Base-by-base conservation (phyloP, 1,140 invertebrate genomes). In the Parasteatoda tepidariorum region DNA sequence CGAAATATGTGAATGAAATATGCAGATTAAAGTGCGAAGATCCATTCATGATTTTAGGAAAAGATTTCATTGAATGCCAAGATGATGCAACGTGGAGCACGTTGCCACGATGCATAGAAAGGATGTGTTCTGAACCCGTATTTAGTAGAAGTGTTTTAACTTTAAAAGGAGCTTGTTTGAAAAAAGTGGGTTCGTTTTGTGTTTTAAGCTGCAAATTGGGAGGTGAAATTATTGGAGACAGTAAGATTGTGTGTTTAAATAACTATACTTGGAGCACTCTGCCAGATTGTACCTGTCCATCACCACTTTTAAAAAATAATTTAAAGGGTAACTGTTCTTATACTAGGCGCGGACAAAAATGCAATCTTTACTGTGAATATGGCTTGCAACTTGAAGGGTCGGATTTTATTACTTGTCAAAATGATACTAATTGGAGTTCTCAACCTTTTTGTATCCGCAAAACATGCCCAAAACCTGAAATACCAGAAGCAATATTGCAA, bases 371-470 rank as follows among this genome's bases (percentile, higher is more conserved):
- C 0, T 76, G 74, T 28, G 48, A 13, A 64, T 18, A 18, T 1
- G 7, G 28, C 2, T 31, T 48, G 28, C 1, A n/a, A 18, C 15
- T 64, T 13, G 3, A 38, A 24, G 71, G 71, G 0, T 15, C 15
- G 31, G 28, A 31, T n/a, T 0, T 30, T 11, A 48, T 64, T 30
- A 11, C n/a, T 9, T 76, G 74, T 22, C 22, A 76, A 66, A 26
- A 76, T 61, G 22, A 76, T 59, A 15, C 34, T 2, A 31, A 38
- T 1, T 76, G 74, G 74, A 54, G 74, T 24, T 22, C 74, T 2
- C 22, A 24, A 0, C 74, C 74, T 30, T 13, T 1, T 0, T 76
- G 74, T 13, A 22, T 28, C 15, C 38, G 4, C 3, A 13, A 2
- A 48, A 18, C 0, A 18, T 76, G 74, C 22, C 31, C 34, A 15